phyloP scores from a whole-genome alignment of 2,888 invertebrate species.

The Ypsolopha scabrella region DNA sequence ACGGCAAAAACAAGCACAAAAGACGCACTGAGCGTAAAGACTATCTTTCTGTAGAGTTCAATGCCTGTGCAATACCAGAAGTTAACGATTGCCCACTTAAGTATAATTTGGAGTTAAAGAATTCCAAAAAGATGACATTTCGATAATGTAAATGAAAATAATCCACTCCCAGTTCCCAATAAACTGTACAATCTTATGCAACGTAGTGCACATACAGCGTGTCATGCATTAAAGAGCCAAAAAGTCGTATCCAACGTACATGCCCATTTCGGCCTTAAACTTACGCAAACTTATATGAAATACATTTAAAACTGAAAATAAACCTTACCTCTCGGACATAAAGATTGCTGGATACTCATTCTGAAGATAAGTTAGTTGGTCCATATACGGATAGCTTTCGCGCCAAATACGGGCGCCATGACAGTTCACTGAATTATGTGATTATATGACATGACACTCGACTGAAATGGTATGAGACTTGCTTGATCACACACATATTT shows the following conservation, averaged over 20 bases:
- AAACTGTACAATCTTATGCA: conserved; percentile 19
- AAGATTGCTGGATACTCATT: not conserved
- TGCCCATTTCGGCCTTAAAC: conserved; percentile 45
- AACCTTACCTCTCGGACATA: not conserved
- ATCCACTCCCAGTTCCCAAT: not conserved
- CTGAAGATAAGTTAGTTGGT: not conserved
- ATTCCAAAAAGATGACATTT: too few relatives aligned
- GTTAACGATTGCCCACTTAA: too few relatives aligned
- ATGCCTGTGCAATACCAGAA: too few relatives aligned
- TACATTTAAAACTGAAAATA: too few relatives aligned
- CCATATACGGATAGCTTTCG: conserved; percentile 50
- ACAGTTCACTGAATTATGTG: conserved; percentile 64
- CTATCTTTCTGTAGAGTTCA: too few relatives aligned
- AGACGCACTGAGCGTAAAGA: too few relatives aligned
- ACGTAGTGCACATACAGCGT: conserved; percentile 14
- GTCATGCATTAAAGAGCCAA: conserved; percentile 57
- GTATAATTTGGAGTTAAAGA: too few relatives aligned
- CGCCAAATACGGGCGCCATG: conserved; percentile 63
- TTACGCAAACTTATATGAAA: too few relatives aligned
- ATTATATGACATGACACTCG: conserved; percentile 53
- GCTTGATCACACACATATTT: conserved; percentile 25
- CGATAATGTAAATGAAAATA: not conserved
- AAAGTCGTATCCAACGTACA: conserved; percentile 38
- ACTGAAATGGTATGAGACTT: conserved; percentile 34
- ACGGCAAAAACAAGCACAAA: too few relatives aligned